Conservation (phyloP, 2,113 vertebrate species). For the Callaeas wilsoni region DNA sequence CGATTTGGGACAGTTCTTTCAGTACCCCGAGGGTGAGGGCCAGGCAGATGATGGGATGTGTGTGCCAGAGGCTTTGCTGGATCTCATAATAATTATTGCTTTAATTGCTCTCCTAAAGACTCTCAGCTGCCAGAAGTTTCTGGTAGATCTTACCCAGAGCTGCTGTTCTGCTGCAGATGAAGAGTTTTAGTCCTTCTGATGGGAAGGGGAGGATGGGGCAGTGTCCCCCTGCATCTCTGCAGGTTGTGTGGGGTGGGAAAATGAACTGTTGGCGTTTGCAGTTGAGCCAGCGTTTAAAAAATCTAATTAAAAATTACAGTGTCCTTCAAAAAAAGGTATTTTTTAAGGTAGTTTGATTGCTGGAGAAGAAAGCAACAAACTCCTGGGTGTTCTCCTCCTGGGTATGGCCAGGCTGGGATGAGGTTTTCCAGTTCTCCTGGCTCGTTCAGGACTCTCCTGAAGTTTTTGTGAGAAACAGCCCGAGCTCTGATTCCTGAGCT, state of each 20-base stretch:
- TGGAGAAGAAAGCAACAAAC: not conserved
- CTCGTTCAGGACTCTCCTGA: not conserved
- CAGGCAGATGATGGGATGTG: not conserved
- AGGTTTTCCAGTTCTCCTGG: not conserved
- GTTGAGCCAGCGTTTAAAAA: not conserved
- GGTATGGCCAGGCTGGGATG: not conserved
- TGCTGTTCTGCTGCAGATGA: not conserved
- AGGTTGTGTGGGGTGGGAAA: too few species aligned
- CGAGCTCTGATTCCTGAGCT: not conserved
- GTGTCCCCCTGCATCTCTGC: not conserved
- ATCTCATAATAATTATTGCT: not conserved
- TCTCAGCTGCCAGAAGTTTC: not conserved
- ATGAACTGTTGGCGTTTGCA: not conserved
- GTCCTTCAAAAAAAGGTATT: not conserved
- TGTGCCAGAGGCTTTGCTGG: not conserved
- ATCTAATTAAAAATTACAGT: rapidly evolving
- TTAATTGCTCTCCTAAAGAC: not conserved
- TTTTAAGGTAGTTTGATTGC: not conserved
- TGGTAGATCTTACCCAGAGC: not conserved
- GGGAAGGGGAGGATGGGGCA: not conserved
- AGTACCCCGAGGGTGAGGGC: not conserved
- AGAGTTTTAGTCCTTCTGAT: not conserved
- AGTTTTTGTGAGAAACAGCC: not conserved
- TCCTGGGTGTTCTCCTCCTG: not conserved
- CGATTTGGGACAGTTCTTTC: not conserved